phyloP scores from a whole-genome alignment of 2,888 invertebrate genomes.

The Cephus sareptanus region DNA sequence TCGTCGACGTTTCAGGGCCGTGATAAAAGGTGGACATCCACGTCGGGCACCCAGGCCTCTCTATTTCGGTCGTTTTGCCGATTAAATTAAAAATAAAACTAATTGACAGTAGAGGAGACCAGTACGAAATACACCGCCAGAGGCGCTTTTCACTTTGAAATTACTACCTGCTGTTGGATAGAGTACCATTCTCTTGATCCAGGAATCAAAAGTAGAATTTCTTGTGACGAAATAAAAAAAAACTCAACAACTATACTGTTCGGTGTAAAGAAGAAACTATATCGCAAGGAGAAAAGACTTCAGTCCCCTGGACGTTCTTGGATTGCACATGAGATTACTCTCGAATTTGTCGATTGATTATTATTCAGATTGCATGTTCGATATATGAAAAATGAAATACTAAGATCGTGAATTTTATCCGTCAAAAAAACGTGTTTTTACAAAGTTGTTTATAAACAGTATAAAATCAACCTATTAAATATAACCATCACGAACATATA shows the following conservation, averaged over 20 bases:
- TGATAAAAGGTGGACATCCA: slow-evolving; percentile 17
- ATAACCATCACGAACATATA: too few relatives aligned
- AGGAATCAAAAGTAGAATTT: not conserved
- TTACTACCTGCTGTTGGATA: not conserved
- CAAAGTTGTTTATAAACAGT: too few relatives aligned
- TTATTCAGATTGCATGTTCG: too few relatives aligned
- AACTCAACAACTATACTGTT: not conserved
- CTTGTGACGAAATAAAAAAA: not conserved
- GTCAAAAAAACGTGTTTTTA: too few relatives aligned
- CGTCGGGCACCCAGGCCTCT: not conserved
- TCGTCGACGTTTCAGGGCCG: slow-evolving; percentile 25
- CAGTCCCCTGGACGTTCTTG: slow-evolving; percentile 20
- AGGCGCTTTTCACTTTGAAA: not conserved
- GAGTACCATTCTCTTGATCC: not conserved
- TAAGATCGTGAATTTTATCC: too few relatives aligned
- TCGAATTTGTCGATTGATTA: too few relatives aligned
- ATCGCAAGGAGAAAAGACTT: slow-evolving; percentile 20
- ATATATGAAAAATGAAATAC: too few relatives aligned
- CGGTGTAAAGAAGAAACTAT: not conserved
- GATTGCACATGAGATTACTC: slow-evolving; percentile 17
- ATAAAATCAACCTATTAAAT: too few relatives aligned
- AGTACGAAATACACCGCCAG: not conserved
- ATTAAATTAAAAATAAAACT: not conserved
- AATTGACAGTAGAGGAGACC: not conserved
- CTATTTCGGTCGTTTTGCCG: not conserved